Evolutionary conservation across 2,888 invertebrate genomes (phyloP), one percentile per base, ranked within the genome.

Genomic region (Exephanes ischioxanthus): DNA sequence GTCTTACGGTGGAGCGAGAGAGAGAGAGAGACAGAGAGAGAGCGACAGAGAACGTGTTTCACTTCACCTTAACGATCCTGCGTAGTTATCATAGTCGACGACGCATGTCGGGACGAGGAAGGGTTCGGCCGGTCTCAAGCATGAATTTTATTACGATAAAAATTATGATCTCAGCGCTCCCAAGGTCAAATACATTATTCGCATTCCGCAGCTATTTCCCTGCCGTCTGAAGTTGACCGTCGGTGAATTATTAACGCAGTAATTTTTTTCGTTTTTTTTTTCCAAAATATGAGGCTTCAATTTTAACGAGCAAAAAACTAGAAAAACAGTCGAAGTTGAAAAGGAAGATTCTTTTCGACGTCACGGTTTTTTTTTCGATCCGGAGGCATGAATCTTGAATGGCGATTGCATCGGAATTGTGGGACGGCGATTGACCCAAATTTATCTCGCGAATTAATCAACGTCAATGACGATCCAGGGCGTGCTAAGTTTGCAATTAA

Each of bases 401-500:
- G 53, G 68, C 58, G 63, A 83, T 58, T 37, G 33, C 63, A 41
- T 68, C 11, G 58, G 22, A 22, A 26, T 72, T 55, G 80, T 61
- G 51, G 79, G 76, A 61, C 79, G 45, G 72, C 80, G 48, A 81
- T 79, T 81, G 81, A 81, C 79, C 80, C 85, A 41, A 83, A 85
- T 86, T 83, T 51, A 71, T 78, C 19, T 58, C 81, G 77, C 84
- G 82, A 86, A 89, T 89, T 87, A 86, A 89, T 89, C 84, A 86
- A 86, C 80, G 48, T 33, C 68, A 78, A 19, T 61, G 84, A 81
- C 84, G 73, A 87, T 88, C 79, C 86, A 76, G 86, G 81, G 68
- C 88, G 88, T 83, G 75, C 86, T 78, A 85, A 82, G 80, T 53
- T 84, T 55, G 75, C 87, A 90, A 91, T 91, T 91, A 91, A 89